Evolutionary conservation across 1,140 invertebrate species (phyloP).

Genomic region (Drosophila nikananu): DNA sequence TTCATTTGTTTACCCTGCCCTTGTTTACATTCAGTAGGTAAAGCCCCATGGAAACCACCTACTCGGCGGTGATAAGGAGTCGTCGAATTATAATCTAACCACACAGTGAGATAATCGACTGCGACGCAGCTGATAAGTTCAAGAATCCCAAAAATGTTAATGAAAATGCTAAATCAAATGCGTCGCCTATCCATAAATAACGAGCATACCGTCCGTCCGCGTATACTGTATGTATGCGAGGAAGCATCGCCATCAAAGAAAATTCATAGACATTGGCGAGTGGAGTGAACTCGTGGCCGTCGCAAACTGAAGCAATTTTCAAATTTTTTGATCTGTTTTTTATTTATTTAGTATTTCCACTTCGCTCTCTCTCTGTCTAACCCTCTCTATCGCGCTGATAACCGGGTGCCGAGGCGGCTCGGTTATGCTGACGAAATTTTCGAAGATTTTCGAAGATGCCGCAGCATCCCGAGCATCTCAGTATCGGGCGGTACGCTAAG

Average conservation of each 20-base stretch:
- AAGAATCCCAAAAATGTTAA: slow-evolving; percentile 42
- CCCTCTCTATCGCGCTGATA: slow-evolving; percentile 32
- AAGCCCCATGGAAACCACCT: slow-evolving; percentile 40
- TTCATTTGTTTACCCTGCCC: slow-evolving; percentile 36
- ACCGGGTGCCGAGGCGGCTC: slow-evolving; percentile 36
- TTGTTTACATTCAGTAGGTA: slow-evolving; percentile 36
- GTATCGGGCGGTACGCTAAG: slow-evolving; percentile 69
- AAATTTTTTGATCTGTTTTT: slow-evolving; percentile 46
- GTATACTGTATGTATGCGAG: slow-evolving; percentile 19
- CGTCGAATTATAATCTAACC: slow-evolving; percentile 15
- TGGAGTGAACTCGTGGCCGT: slow-evolving; percentile 78
- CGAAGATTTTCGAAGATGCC: slow-evolving; percentile 43
- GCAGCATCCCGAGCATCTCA: slow-evolving; percentile 33
- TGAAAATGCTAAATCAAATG: slow-evolving; percentile 62
- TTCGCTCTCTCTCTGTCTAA: slow-evolving; percentile 4
- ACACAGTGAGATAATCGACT: slow-evolving; percentile 40
- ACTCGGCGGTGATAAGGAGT: slow-evolving; percentile 4
- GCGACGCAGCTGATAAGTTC: slow-evolving; percentile 48
- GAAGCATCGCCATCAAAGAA: slow-evolving; percentile 71
- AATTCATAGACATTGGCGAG: slow-evolving; percentile 70
- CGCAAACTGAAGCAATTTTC: slow-evolving; percentile 55
- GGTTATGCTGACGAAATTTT: slow-evolving; percentile 72
- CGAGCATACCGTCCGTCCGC: slow-evolving; percentile 11
- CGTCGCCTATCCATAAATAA: slow-evolving; percentile 72
- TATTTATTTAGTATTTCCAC: slow-evolving; percentile 25